Evolutionary conservation across 1,140 invertebrate genomes (phyloP).

Genomic region (Olivierus martensii): DNA sequence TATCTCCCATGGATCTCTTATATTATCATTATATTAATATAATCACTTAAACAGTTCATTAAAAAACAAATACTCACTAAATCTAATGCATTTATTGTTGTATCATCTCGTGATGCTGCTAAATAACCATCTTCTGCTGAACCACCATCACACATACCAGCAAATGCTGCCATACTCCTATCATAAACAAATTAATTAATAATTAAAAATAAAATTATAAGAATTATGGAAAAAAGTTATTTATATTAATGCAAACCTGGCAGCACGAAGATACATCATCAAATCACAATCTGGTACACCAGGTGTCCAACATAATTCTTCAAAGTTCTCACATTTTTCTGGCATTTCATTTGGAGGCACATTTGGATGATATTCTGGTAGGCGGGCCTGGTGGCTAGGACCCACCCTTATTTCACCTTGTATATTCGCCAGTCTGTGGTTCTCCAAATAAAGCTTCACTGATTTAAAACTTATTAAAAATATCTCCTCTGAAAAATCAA

Average conservation of each 20-base stretch:
- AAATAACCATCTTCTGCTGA: slow-evolving; percentile 91
- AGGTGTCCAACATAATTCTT: slow-evolving; percentile 86
- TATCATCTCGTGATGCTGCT: slow-evolving; percentile 90
- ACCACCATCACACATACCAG: slow-evolving; percentile 95
- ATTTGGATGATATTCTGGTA: slow-evolving; percentile 62
- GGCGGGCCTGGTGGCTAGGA: slow-evolving; percentile 72
- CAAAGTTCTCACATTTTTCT: slow-evolving; percentile 55
- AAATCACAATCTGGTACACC: slow-evolving; percentile 83
- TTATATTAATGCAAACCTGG: slow-evolving; percentile 45
- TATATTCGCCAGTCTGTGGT: slow-evolving; percentile 50
- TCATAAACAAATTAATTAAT: slow-evolving; percentile 2
- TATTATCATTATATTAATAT: too few species aligned
- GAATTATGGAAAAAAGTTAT: too few species aligned
- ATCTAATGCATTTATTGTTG: slow-evolving; percentile 92
- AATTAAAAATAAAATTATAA: not conserved
- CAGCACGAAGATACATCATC: slow-evolving; percentile 91
- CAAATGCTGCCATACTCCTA: slow-evolving; percentile 56
- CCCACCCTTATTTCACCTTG: slow-evolving; percentile 91
- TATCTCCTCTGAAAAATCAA: too few species aligned
- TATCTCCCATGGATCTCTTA: too few species aligned
- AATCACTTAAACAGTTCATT: too few species aligned
- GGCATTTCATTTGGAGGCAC: slow-evolving; percentile 46
- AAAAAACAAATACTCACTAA: slow-evolving; percentile 42
- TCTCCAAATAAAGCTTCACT: too few species aligned
- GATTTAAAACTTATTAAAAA: too few species aligned